Percentiles rank a stretch among this genome's conserved stretches.
These are phyloP conservation scores for Philaenus spumarius DNA, from an alignment of 1,140 invertebrate genomes.

Conservation along the genomic window DNA sequence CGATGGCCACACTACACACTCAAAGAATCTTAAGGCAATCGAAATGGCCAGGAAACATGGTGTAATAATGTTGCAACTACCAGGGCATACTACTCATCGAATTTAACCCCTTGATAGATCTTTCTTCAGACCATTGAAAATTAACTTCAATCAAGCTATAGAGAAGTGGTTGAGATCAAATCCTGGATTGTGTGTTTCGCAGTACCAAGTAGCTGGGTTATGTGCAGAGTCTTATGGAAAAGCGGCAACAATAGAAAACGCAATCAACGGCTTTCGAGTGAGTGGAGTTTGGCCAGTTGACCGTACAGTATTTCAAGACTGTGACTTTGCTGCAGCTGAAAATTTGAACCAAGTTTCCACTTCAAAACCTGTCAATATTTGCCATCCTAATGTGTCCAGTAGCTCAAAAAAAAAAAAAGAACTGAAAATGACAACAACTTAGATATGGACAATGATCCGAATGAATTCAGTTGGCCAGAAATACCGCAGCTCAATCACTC, in stretches of 20 bases:
- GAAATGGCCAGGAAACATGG: too few species aligned
- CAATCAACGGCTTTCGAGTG: too few species aligned
- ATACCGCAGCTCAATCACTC: not conserved
- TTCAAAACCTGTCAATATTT: not conserved
- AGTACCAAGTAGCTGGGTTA: not conserved
- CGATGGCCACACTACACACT: too few species aligned
- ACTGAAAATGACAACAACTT: not conserved
- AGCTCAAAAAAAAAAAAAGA: not conserved
- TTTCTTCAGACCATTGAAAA: not conserved
- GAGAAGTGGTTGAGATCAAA: not conserved
- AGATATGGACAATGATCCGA: not conserved
- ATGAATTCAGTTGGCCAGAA: not conserved
- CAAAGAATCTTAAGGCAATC: too few species aligned
- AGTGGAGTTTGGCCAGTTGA: not conserved
- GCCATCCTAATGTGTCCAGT: not conserved
- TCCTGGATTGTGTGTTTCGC: not conserved
- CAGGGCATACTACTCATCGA: not conserved
- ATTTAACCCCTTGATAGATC: not conserved
- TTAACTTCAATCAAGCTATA: not conserved
- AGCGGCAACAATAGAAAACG: too few species aligned
- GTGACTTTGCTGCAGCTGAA: not conserved
- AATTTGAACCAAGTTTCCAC: not conserved
- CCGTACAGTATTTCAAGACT: not conserved
- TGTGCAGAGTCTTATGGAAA: too few species aligned
- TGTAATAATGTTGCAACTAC: too few species aligned